Conservation (phyloP, 2,797 vertebrate genomes). For the Chelmon rostratus region DNA sequence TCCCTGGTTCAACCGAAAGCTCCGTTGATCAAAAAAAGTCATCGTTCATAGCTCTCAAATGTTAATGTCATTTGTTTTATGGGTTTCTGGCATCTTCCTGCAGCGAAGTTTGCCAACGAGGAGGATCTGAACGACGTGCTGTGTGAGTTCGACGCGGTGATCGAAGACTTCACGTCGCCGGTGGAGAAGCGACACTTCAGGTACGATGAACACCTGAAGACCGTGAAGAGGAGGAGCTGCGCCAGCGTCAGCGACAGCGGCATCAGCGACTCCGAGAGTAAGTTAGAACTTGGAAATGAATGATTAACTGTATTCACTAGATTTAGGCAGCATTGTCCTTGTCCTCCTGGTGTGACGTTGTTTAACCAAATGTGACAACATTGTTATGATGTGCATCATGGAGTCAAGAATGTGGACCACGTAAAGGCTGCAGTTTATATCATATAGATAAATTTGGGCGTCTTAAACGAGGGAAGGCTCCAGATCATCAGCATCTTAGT, state of each 20-base stretch:
- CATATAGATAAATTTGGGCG: background rate
- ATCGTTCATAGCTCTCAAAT: background rate
- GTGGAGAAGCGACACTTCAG: constrained; percentile 92
- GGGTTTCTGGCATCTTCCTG: no score
- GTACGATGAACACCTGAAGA: constrained; percentile 94
- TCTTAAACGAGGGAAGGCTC: background rate
- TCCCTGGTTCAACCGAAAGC: background rate
- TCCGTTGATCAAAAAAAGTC: background rate
- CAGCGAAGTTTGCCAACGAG: constrained; percentile 75
- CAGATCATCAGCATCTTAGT: background rate
- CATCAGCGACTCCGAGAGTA: constrained; percentile 95
- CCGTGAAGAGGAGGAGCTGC: constrained; percentile 94
- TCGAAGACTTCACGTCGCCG: constrained; percentile 94
- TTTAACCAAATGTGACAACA: no score
- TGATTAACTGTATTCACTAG: background rate
- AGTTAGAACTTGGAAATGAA: constrained; percentile 61
- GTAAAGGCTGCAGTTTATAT: background rate
- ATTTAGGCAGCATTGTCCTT: background rate
- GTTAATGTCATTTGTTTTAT: background rate
- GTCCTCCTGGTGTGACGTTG: no score
- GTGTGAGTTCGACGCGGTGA: constrained; percentile 95
- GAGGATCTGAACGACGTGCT: constrained; percentile 90
- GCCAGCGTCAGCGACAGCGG: constrained; percentile 94
- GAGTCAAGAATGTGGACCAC: no score
- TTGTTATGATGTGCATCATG: no score